Conservation (phyloP, 2,888 invertebrate genomes). For the Hylaea fasciaria region DNA sequence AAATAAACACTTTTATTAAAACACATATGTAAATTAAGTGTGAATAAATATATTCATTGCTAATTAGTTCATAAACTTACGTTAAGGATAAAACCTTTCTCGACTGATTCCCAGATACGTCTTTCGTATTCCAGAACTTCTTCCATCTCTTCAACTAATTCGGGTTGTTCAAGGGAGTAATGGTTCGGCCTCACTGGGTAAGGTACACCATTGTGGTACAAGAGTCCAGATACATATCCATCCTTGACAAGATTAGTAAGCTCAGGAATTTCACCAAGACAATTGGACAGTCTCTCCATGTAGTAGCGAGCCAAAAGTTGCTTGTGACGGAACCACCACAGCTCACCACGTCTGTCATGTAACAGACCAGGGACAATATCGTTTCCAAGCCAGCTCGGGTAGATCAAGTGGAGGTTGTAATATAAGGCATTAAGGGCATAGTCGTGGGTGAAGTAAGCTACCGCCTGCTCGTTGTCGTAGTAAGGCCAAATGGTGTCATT, state of each 20-base stretch:
- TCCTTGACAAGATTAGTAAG: constrained; percentile 83
- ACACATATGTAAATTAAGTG: constrained; percentile 17
- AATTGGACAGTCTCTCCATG: constrained; percentile 89
- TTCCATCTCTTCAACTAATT: constrained; percentile 70
- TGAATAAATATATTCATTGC: not conserved
- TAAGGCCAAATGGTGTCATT: constrained; percentile 86
- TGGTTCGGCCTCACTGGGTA: constrained; percentile 87
- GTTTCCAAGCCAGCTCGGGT: constrained; percentile 87
- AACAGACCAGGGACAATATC: constrained; percentile 74
- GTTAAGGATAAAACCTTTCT: constrained; percentile 79
- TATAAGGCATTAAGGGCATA: constrained; percentile 87
- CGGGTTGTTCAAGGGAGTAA: constrained; percentile 77
- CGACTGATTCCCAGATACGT: constrained; percentile 86
- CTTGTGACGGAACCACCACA: constrained; percentile 85
- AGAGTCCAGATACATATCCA: constrained; percentile 87
- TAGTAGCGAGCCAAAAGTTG: constrained; percentile 90
- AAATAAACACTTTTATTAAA: constrained; percentile 13
- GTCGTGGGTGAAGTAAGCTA: constrained; percentile 91
- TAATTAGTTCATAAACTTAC: constrained; percentile 55
- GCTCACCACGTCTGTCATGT: constrained; percentile 87
- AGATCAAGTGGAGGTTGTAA: constrained; percentile 85
- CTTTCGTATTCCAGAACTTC: constrained; percentile 80
- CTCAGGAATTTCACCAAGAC: constrained; percentile 87
- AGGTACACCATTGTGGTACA: constrained; percentile 87
- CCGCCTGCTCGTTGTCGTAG: constrained; percentile 81